Conservation (phyloP, 2,888 invertebrate species). For the Gisinianus flammeolus region DNA sequence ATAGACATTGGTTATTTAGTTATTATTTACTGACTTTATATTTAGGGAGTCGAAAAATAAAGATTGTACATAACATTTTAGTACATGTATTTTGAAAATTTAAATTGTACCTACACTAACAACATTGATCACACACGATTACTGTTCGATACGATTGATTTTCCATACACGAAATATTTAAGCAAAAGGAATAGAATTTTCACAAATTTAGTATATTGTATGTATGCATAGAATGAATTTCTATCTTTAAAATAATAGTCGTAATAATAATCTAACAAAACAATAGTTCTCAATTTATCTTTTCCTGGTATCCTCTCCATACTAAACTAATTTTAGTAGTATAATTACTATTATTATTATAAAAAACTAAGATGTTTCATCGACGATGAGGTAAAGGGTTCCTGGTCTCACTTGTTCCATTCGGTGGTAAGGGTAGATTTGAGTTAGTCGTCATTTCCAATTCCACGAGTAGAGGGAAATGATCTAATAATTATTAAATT, state of each 20-base stretch:
- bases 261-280: too few relatives aligned
- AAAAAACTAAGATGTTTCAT: conserved; percentile 13
- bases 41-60: conserved; percentile 6
- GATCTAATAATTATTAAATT: conserved; percentile 71
- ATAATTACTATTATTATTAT: too few relatives aligned
- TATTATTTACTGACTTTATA: neutral
- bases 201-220: too few relatives aligned
- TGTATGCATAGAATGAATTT: neutral
- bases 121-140: too few relatives aligned
- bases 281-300: too few relatives aligned
- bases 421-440: conserved; percentile 3
- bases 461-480: conserved; percentile 89
- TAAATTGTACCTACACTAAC: too few relatives aligned
- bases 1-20: neutral
- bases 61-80: neutral
- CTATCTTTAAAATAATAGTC: neutral
- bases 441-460: conserved; percentile 75
- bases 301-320: too few relatives aligned
- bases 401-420: conserved; percentile 38
- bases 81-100: neutral
- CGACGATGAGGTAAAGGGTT: conserved; percentile 36
- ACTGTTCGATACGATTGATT: too few relatives aligned
- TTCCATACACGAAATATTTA: too few relatives aligned
- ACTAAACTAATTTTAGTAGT: too few relatives aligned
- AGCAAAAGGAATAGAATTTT: too few relatives aligned